Evolutionary conservation across 2,888 invertebrate species (phyloP).

Genomic region (Metallyticus violacea): DNA sequence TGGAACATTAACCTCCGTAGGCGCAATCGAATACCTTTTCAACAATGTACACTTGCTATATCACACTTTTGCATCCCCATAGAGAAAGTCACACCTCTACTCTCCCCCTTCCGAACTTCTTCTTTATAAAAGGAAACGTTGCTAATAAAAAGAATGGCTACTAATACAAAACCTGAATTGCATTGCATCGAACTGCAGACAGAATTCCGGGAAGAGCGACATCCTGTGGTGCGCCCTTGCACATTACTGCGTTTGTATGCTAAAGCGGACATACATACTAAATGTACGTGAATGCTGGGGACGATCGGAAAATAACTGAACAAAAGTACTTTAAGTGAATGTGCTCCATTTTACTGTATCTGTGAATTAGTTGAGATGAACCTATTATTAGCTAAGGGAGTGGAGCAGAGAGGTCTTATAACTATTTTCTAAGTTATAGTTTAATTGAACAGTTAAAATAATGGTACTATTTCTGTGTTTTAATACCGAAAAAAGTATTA

Average conservation of each 20-base stretch:
- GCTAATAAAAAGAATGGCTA: background rate
- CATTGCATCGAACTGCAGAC: background rate
- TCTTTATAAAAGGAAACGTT: background rate
- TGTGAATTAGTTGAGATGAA: too few species aligned
- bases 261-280: conserved; percentile 6
- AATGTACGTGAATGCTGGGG: background rate
- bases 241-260: background rate
- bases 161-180: background rate
- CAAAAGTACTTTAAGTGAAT: too few species aligned
- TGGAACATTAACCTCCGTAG: too few species aligned
- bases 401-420: too few species aligned
- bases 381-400: too few species aligned
- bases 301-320: background rate
- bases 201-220: background rate
- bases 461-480: too few species aligned
- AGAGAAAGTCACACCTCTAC: too few species aligned
- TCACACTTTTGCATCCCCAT: background rate
- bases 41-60: background rate
- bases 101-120: background rate
- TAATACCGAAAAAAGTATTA: too few species aligned
- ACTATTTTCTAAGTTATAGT: too few species aligned
- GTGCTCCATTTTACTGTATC: too few species aligned
- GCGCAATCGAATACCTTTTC: too few species aligned
- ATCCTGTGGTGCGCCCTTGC: background rate
- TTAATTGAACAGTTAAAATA: too few species aligned